A percentile compares a stretch with the other conserved stretches of the same genome.
Conservation (phyloP, 2,113 vertebrate species). For the Danionella cerebrum region DNA sequence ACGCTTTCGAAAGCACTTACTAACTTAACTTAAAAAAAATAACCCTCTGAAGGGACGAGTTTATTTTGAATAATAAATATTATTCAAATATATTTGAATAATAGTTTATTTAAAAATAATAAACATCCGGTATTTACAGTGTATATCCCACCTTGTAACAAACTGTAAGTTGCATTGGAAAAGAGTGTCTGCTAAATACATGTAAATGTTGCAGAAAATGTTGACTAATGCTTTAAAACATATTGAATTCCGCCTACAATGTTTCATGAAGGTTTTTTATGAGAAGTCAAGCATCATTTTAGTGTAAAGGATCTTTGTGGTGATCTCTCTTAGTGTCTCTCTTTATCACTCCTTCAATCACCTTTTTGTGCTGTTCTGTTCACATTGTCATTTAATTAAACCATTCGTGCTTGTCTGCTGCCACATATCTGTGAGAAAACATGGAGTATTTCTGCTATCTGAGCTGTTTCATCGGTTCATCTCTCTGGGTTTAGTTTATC, state of each 20-base stretch:
- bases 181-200: too few relatives aligned
- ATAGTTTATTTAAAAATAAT: too few relatives aligned
- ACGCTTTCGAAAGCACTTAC: too few relatives aligned
- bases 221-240: too few relatives aligned
- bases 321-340: not conserved
- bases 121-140: too few relatives aligned
- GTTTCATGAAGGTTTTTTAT: conserved; percentile 1
- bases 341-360: not conserved
- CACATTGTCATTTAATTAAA: not conserved
- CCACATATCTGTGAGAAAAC: not conserved
- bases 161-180: too few relatives aligned
- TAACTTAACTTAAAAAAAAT: too few relatives aligned
- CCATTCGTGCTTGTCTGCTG: not conserved
- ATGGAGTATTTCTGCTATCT: not conserved
- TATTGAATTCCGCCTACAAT: not conserved
- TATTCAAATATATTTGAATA: too few relatives aligned
- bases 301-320: not conserved
- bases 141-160: too few relatives aligned
- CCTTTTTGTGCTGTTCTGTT: not conserved
- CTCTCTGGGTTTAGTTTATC: not conserved
- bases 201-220: too few relatives aligned
- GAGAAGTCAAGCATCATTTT: not conserved
- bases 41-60: too few relatives aligned
- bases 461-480: not conserved
- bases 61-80: too few relatives aligned